Percentiles rank a stretch among this genome's conserved stretches.
phyloP scores from a whole-genome alignment of 1,140 invertebrate species.

The Drosophila tani region DNA sequence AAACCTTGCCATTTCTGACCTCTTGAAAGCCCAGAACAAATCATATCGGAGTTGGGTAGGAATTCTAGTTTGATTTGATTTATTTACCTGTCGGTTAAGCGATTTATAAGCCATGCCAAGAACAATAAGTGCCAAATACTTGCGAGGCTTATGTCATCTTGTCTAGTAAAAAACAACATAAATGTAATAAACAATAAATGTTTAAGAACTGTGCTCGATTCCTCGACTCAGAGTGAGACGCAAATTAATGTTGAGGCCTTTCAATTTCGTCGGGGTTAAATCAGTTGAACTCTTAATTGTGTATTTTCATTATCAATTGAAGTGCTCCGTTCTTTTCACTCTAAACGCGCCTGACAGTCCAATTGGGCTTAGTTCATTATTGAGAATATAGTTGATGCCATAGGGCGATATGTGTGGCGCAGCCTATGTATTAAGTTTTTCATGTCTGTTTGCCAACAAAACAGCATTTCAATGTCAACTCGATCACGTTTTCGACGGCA shows the following conservation, averaged over 20 bases:
- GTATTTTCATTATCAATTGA: conserved; percentile 77
- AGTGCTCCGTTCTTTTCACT: conserved; percentile 39
- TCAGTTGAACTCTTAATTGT: conserved; percentile 73
- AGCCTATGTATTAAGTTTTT: conserved; percentile 40
- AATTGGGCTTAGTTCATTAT: conserved; percentile 24
- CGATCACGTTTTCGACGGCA: conserved; percentile 69
- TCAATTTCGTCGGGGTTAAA: conserved; percentile 63
- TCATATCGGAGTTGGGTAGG: conserved; percentile 3
- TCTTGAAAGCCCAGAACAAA: conserved; percentile 7
- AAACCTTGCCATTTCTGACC: conserved; percentile 26
- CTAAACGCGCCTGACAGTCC: conserved; percentile 10
- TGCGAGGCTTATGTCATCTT: conserved; percentile 58
- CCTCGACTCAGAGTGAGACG: conserved; percentile 4
- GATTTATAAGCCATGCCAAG: conserved; percentile 40
- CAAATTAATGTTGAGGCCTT: conserved; percentile 52
- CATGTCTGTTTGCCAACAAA: conserved; percentile 50
- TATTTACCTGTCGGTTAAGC: conserved; percentile 45
- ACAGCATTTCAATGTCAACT: conserved; percentile 73
- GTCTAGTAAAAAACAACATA: not conserved
- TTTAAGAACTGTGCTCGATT: conserved; percentile 13
- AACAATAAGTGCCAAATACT: conserved; percentile 51
- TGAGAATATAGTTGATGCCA: conserved; percentile 35
- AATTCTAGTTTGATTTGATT: conserved; percentile 58
- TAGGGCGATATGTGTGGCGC: conserved; percentile 39
- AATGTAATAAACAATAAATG: no score